Percentiles rank a stretch among this genome's conserved stretches.
These are phyloP conservation scores for Mesoligia furuncula DNA, from an alignment of 2,888 invertebrate genomes.

Conservation along the genomic window DNA sequence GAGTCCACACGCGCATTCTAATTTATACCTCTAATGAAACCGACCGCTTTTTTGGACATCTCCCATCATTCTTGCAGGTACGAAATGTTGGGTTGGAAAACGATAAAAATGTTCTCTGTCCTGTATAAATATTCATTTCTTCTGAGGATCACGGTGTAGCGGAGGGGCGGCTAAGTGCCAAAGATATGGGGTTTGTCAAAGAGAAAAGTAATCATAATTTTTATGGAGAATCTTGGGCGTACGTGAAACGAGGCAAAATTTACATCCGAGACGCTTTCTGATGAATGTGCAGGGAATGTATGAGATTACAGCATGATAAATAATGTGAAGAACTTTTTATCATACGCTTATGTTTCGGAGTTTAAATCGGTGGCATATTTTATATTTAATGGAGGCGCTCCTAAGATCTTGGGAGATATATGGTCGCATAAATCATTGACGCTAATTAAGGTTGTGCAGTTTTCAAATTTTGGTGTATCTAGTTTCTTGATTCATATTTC, in stretches of 20 bases:
- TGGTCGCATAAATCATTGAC: slow-evolving; percentile 50
- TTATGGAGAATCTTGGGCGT: slow-evolving; percentile 74
- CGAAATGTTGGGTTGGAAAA: slow-evolving; percentile 73
- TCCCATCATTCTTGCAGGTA: slow-evolving; percentile 81
- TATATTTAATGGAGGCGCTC: slow-evolving; percentile 59
- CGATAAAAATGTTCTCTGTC: slow-evolving; percentile 82
- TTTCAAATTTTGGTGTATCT: slow-evolving; percentile 27
- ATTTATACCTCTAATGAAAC: slow-evolving; percentile 87
- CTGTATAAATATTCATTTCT: slow-evolving; percentile 87
- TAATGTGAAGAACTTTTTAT: slow-evolving; percentile 67
- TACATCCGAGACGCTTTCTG: slow-evolving; percentile 67
- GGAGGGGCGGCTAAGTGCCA: slow-evolving; percentile 78
- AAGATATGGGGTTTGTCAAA: slow-evolving; percentile 84
- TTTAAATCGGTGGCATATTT: slow-evolving; percentile 66
- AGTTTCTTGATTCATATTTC: slow-evolving; percentile 30
- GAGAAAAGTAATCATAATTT: slow-evolving; percentile 85
- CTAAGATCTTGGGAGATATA: slow-evolving; percentile 61
- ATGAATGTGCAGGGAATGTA: slow-evolving; percentile 67
- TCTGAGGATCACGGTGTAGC: slow-evolving; percentile 62
- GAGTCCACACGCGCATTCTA: slow-evolving; percentile 82
- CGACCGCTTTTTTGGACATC: slow-evolving; percentile 76
- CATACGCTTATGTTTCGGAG: slow-evolving; percentile 62
- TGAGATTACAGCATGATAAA: slow-evolving; percentile 71
- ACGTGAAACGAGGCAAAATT: slow-evolving; percentile 70
- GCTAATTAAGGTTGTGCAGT: slow-evolving; percentile 49